These are phyloP conservation scores for Hypselothyrea guttata DNA, from an alignment of 2,888 invertebrate genomes.

Conservation along the genomic window DNA sequence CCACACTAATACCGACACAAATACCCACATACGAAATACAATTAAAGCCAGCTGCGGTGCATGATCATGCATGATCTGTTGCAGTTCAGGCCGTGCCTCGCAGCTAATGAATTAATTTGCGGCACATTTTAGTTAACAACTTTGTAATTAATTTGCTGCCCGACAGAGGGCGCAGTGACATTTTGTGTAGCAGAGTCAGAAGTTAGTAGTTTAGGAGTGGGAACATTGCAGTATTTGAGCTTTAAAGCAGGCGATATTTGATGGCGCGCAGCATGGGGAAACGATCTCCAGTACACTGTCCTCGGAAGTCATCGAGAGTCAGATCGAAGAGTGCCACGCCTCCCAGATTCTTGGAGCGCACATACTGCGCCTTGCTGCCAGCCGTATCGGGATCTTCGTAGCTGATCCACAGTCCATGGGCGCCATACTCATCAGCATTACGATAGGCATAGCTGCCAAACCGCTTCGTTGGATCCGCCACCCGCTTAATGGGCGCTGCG, in stretches of 20 bases:
- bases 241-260: constrained; percentile 84
- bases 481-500: constrained; percentile 86
- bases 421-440: constrained; percentile 85
- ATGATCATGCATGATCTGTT: constrained; percentile 4
- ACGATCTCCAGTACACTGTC: constrained; percentile 90
- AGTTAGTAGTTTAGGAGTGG: not conserved
- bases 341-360: constrained; percentile 88
- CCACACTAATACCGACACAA: not conserved
- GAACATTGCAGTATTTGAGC: not conserved
- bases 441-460: constrained; percentile 91
- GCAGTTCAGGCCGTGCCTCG: constrained; percentile 6
- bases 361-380: constrained; percentile 89
- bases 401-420: constrained; percentile 90
- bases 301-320: constrained; percentile 91
- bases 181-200: not conserved
- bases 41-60: constrained; percentile 55
- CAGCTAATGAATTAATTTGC: constrained; percentile 72
- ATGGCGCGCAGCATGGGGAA: constrained; percentile 90
- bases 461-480: constrained; percentile 91
- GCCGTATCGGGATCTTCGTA: constrained; percentile 93
- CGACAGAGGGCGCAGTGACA: constrained; percentile 38
- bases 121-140: constrained; percentile 69
- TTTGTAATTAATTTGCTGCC: constrained; percentile 77
- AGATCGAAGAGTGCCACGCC: constrained; percentile 90
- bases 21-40: constrained; percentile 48